Evolutionary conservation across 2,888 invertebrate genomes (phyloP), one percentile per base, ranked within the genome.

Genomic region (Dorcus hopei): DNA sequence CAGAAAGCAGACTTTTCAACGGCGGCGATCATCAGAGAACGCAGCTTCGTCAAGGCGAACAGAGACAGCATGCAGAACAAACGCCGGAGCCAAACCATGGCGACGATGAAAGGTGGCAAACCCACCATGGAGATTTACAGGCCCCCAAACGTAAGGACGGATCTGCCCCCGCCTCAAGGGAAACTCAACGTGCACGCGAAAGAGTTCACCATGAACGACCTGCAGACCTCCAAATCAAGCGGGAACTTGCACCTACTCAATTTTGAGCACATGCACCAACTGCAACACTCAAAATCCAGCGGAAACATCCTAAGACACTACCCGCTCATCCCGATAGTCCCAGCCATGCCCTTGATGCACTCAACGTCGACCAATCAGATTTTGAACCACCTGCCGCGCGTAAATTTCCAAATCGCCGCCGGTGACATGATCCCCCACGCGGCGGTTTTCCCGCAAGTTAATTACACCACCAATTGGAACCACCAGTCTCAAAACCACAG

Each of bases 51-150:
- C 54, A 83, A 87, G 60, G 82, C 84, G 47, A 87, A 82, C 77
- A 70, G 77, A 78, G 26, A 7, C 26, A 7, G 6, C 26, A 67
- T 73, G 7, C 69, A 82, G 74, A 50, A 55, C 52, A 90, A 89
- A 80, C 84, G 90, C 70, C 84, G 88, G 72, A 90, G 87, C 77
- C 86, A 88, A 80, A 89, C 88, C 65, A 83, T 89, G 74, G 85
- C 86, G 49, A 79, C 83, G 59, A 74, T 80, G 53, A 86, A 87
- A 75, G 26, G 26, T 33, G 86, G 87, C 52, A 93, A 93, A 77
- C 93, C 93, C 9, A 88, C 91, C 23, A 85, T 94, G 80, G 92
- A 93, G 80, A 90, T 94, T 70, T 94, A 94, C 77, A 85, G 93
- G 73, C 94, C 94, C 60, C 93, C 94, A 76, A 93, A 79, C 54